Conservation (phyloP, 2,888 invertebrate species). For the Nomada fucata region DNA sequence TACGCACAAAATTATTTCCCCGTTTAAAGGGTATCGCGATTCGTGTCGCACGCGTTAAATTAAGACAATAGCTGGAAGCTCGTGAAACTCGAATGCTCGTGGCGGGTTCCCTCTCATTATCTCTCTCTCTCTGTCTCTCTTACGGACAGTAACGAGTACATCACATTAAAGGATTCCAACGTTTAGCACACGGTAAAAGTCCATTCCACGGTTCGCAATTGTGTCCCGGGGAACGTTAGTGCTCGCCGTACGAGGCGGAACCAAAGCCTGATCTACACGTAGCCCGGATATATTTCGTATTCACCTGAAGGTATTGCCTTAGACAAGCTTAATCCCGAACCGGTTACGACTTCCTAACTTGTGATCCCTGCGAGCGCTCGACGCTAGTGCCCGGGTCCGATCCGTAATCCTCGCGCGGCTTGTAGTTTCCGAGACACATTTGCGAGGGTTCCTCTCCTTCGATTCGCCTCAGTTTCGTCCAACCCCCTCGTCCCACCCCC, state of each 20-base stretch:
- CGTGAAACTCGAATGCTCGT: neutral
- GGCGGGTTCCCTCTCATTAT: too few relatives aligned
- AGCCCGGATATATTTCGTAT: conserved; percentile 64
- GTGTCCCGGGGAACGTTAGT: conserved; percentile 3
- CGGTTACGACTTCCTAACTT: conserved; percentile 72
- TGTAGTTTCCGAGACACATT: conserved; percentile 65
- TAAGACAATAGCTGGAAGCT: neutral
- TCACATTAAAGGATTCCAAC: conserved; percentile 13
- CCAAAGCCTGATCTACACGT: conserved; percentile 61
- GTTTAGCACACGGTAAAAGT: conserved; percentile 16
- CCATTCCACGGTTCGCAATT: conserved; percentile 6
- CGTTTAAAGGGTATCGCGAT: too few relatives aligned
- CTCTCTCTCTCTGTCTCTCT: neutral
- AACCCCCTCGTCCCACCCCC: neutral
- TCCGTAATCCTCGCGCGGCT: conserved; percentile 69
- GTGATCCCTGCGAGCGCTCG: conserved; percentile 61
- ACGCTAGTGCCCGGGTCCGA: conserved; percentile 52
- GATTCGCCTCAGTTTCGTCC: conserved; percentile 19
- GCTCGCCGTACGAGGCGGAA: conserved; percentile 23
- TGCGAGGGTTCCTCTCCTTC: conserved; percentile 62
- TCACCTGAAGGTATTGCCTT: conserved; percentile 61
- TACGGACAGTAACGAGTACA: neutral
- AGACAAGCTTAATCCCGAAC: conserved; percentile 71
- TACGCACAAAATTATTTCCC: too few relatives aligned
- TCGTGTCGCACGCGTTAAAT: too few relatives aligned